Evolutionary conservation across 1,140 invertebrate species (phyloP).

Genomic region (Pseudoatta argentina): DNA sequence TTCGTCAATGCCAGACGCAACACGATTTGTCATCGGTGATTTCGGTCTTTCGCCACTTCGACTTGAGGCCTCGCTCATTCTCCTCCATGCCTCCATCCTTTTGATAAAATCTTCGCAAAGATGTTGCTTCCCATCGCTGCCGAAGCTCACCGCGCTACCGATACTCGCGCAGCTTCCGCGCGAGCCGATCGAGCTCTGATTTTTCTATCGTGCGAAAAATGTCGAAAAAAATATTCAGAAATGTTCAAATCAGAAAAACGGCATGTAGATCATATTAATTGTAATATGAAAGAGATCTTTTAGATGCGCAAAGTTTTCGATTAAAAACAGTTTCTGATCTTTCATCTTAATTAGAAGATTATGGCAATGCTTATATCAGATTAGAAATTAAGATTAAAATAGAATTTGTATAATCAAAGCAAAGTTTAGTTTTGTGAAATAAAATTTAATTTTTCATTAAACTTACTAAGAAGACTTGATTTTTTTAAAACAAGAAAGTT

Average conservation of each 20-base stretch:
- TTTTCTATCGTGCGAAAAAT: slow-evolving; percentile 16
- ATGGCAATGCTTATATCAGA: too few species aligned
- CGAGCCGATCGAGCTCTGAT: slow-evolving; percentile 8
- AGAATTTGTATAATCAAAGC: too few species aligned
- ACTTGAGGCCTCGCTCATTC: slow-evolving; percentile 79
- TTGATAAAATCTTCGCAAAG: slow-evolving; percentile 90
- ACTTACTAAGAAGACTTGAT: too few species aligned
- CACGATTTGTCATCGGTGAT: not conserved
- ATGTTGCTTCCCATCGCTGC: slow-evolving; percentile 85
- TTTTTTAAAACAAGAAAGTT: too few species aligned
- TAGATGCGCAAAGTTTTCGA: not conserved
- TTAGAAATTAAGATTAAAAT: too few species aligned
- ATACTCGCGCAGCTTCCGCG: slow-evolving; percentile 36
- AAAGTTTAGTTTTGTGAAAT: too few species aligned
- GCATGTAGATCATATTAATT: not conserved
- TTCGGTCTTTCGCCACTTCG: slow-evolving; percentile 28
- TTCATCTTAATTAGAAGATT: not conserved
- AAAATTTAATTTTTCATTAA: too few species aligned
- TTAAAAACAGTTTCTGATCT: not conserved
- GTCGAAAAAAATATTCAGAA: not conserved
- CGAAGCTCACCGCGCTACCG: slow-evolving; percentile 37
- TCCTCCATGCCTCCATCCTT: slow-evolving; percentile 90
- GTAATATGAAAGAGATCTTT: not conserved
- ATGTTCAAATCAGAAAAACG: not conserved
- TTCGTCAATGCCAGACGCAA: slow-evolving; percentile 73